These are phyloP conservation scores for Gymnocypris eckloni DNA, from an alignment of 2,797 vertebrate species.

Conservation along the genomic window DNA sequence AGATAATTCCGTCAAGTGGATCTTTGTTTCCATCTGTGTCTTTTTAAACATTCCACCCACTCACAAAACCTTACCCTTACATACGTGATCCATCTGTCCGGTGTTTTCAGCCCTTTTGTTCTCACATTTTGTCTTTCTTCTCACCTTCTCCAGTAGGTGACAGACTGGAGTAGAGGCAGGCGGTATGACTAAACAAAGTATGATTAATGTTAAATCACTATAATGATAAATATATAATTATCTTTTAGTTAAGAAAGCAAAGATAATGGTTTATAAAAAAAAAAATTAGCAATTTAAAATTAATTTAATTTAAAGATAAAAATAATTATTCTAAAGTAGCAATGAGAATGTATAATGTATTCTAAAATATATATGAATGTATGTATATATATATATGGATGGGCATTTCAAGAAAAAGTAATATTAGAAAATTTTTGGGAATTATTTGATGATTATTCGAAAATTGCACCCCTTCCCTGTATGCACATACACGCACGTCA, in stretches of 20 bases:
- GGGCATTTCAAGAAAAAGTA: too few relatives aligned
- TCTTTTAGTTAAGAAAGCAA: background rate
- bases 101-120: constrained; percentile 11
- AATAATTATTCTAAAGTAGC: too few relatives aligned
- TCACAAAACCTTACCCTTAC: constrained; percentile 14
- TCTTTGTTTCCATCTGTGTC: constrained; percentile 33
- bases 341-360: background rate
- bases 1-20: constrained; percentile 18
- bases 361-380: background rate
- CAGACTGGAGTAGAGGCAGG: constrained; percentile 24
- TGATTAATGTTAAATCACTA: background rate
- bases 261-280: background rate
- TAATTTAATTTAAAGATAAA: too few relatives aligned
- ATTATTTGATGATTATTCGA: too few relatives aligned
- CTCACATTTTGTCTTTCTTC: constrained; percentile 15
- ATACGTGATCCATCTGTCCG: constrained; percentile 8
- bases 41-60: constrained; percentile 40
- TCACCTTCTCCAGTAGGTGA: constrained; percentile 42
- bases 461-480: too few relatives aligned
- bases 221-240: background rate
- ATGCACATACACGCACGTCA: too few relatives aligned
- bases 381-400: background rate
- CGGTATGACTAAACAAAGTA: background rate
- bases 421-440: too few relatives aligned
- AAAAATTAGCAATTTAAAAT: too few relatives aligned